Conservation (phyloP, 1,140 invertebrate genomes). For the Drosophila equinoxialis region DNA sequence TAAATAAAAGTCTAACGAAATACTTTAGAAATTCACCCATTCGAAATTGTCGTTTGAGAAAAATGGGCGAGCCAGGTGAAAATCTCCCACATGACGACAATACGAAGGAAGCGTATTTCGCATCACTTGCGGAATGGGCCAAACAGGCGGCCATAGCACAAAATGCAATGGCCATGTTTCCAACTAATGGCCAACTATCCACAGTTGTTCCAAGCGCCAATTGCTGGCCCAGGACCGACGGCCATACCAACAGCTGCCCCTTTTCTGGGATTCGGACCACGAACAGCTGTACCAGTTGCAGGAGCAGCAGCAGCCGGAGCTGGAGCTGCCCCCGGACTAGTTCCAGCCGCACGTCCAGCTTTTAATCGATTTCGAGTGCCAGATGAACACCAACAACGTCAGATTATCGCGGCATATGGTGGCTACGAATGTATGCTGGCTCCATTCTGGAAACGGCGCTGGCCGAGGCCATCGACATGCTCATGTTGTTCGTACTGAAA, state of each 20-base stretch:
- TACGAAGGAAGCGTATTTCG: slow-evolving; percentile 85
- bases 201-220: slow-evolving; percentile 77
- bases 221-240: slow-evolving; percentile 1
- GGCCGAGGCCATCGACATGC: slow-evolving; percentile 93
- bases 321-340: neutral
- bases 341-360: slow-evolving; percentile 47
- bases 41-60: neutral
- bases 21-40: slow-evolving; percentile 26
- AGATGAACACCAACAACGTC: slow-evolving; percentile 59
- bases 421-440: slow-evolving; percentile 91
- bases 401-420: slow-evolving; percentile 81
- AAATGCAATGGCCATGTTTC: slow-evolving; percentile 85
- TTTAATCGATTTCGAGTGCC: slow-evolving; percentile 60
- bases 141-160: slow-evolving; percentile 85
- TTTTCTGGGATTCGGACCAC: neutral
- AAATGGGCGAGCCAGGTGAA: slow-evolving; percentile 37
- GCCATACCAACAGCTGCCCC: neutral
- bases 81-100: slow-evolving; percentile 1
- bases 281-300: neutral
- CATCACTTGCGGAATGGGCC: slow-evolving; percentile 84
- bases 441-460: slow-evolving; percentile 91
- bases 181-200: slow-evolving; percentile 85
- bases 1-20: slow-evolving; percentile 38
- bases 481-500: too few species aligned
- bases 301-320: neutral